Evolutionary conservation across 23 tunicate species (phyloP), one percentile per base, ranked within the genome.

Genomic region (Halocynthia aurantium): DNA sequence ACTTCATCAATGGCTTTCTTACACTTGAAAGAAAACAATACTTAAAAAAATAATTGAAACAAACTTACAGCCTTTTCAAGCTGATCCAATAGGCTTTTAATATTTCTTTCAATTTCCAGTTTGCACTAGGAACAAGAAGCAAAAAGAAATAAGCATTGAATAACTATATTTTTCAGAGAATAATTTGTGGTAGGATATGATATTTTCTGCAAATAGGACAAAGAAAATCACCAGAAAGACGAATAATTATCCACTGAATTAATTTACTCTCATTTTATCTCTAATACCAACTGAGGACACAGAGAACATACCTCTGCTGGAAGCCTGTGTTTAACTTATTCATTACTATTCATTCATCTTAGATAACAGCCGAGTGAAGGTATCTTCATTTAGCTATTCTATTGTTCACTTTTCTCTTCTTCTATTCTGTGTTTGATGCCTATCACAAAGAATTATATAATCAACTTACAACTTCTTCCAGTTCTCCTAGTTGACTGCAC

Each of bases 401-500:
- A 31, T 31, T 31, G 44, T 31, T 31, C 44, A 31, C 44, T 31
- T 31, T 31, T 31, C 44, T 31, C 4, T 31, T 31, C 44, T 31
- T 31, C 63, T 58, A 58, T 58, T 58, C 17, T 58, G 17, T 58
- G 17, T 58, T 1, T 58, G 15, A 13, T n/a, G 17, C n/a, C 17
- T 13, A 13, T 58, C 63, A n/a, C n/a, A n/a, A 58, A 13, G 4
- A 0, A 13, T 58, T 58, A 10, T 10, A 72, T 50, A 54, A 74
- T 51, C 2, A 13, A 81, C 78, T 52, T 31, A 84, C 87, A 67
- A 84, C 66, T 44, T 63, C 83, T 5, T 78, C 86, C 40, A 89
- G 53, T 22, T 54, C 85, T 6, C 87, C 96, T 31, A 89, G 76
- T 60, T 80, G 77, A 52, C 76, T 81, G 72, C 96, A 89, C 81